Percentiles rank a stretch among this genome's conserved stretches.
phyloP scores from a whole-genome alignment of 2,888 invertebrate genomes.

The Stramonita haemastoma region DNA sequence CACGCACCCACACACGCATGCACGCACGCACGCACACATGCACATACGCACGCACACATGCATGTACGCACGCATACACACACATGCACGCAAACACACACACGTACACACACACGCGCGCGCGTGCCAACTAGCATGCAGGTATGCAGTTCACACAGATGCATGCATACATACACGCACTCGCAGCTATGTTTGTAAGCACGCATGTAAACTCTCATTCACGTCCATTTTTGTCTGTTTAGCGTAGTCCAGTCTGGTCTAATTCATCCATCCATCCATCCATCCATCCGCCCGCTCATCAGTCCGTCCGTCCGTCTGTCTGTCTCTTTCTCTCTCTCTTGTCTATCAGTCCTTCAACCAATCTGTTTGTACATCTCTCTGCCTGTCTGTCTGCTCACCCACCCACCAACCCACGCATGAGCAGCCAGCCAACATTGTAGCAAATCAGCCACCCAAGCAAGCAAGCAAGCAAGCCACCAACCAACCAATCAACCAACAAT shows the following conservation, averaged over 20 bases:
- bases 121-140: not conserved
- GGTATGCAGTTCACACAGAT: not conserved
- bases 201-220: not conserved
- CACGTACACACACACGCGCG: not conserved
- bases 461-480: not conserved
- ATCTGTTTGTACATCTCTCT: too few species aligned
- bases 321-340: too few species aligned
- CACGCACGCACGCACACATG: not conserved
- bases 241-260: too few species aligned
- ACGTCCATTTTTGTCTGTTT: not conserved
- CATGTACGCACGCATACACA: not conserved
- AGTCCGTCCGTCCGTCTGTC: too few species aligned
- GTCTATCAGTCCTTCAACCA: too few species aligned
- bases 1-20: not conserved
- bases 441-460: not conserved
- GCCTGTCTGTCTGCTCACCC: too few species aligned
- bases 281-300: too few species aligned
- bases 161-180: not conserved
- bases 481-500: too few species aligned
- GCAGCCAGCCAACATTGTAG: not conserved
- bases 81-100: conserved; percentile 9
- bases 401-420: not conserved
- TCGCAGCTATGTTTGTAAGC: not conserved
- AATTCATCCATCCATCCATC: too few species aligned
- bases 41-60: not conserved